Conservation (phyloP, 2,797 vertebrate genomes). For the Natrix natrix region DNA sequence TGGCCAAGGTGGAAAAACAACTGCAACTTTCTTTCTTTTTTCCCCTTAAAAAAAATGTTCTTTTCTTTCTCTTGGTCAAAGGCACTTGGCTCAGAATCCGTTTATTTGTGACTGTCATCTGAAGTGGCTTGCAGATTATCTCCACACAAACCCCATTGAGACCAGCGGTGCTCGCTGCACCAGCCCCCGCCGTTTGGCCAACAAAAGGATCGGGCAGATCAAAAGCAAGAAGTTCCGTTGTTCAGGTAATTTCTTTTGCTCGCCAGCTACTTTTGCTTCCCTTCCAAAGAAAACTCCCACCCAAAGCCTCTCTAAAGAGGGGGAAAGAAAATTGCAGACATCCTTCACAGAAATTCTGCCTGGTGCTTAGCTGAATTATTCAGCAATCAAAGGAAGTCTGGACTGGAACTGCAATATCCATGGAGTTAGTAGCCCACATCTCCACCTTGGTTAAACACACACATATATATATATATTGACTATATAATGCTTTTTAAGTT, state of each 20-base stretch:
- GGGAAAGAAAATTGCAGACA: slow-evolving; percentile 38
- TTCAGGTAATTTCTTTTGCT: slow-evolving; percentile 81
- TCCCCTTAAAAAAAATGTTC: slow-evolving; percentile 30
- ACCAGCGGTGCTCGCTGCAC: slow-evolving; percentile 86
- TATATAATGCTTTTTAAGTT: slow-evolving; percentile 38
- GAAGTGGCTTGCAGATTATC: slow-evolving; percentile 98
- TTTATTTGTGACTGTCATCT: slow-evolving; percentile 99
- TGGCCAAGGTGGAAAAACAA: slow-evolving; percentile 39
- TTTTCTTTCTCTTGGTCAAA: slow-evolving; percentile 67
- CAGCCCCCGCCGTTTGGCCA: slow-evolving; percentile 84
- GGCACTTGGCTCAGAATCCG: slow-evolving; percentile 96
- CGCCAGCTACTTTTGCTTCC: slow-evolving; percentile 54
- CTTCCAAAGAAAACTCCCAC: not conserved
- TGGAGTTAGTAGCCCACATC: slow-evolving; percentile 35
- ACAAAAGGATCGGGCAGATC: slow-evolving; percentile 91
- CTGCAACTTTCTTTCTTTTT: slow-evolving; percentile 26
- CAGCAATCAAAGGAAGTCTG: slow-evolving; percentile 37
- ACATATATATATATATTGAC: slow-evolving; percentile 24
- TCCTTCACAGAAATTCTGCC: slow-evolving; percentile 30
- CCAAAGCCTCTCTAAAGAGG: not conserved
- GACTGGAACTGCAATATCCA: slow-evolving; percentile 23
- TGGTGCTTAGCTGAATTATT: slow-evolving; percentile 52
- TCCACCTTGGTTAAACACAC: slow-evolving; percentile 37
- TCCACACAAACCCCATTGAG: slow-evolving; percentile 95
- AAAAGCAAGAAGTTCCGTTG: slow-evolving; percentile 94